Base-by-base conservation (phyloP, 2,113 vertebrate genomes). In the Xiphorhynchus elegans region DNA sequence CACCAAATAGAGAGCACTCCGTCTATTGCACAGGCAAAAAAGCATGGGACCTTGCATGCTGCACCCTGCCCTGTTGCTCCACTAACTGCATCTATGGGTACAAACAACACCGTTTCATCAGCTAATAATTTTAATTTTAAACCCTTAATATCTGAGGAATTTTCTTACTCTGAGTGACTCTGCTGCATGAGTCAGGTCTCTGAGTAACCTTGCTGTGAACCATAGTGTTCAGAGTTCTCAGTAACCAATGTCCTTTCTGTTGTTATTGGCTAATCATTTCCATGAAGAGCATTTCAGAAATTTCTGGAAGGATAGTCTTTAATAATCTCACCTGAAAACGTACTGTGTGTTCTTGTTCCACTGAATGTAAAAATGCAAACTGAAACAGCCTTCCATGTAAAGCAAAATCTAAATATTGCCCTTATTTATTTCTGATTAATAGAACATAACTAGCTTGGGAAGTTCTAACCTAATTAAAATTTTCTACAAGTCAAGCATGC, bases 41-140 rank as follows among this genome's bases (percentile, higher is more conserved):
- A 10, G 1, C 4, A 6, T 13, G 39, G 4, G 31, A 13, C 6
- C 26, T 11, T 53, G 35, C 0, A 0, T 37, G 13, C n/a, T 63
- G 42, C 28, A 58, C 2, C 9, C 17, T 58, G 40, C 12, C 4
- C 12, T 62, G 12, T 6, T 2, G 0, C n/a, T 44, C 17, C 28
- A 21, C 28, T 55, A 7, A 9, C 3, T 46, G 23, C 13, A 7
- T 29, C 19, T 14, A 39, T 31, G 23, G 4, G 7, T 88, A 39
- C 3, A 35, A 55, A 50, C 29, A 76, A 33, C 20, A 5, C 23
- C 28, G 3, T 29, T 50, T 47, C 2, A 2, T 76, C 55, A 72
- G 47, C 7, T 56, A 68, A 76, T 21, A 11, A 13, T 33, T 87
- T 77, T 39, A 44, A 13, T 59, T 64, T 75, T 21, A 83, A 75